A percentile compares a stretch with the other conserved stretches of the same genome.
Evolutionary conservation across 2,113 vertebrate genomes (phyloP).

Genomic region (Leucosticte australis): DNA sequence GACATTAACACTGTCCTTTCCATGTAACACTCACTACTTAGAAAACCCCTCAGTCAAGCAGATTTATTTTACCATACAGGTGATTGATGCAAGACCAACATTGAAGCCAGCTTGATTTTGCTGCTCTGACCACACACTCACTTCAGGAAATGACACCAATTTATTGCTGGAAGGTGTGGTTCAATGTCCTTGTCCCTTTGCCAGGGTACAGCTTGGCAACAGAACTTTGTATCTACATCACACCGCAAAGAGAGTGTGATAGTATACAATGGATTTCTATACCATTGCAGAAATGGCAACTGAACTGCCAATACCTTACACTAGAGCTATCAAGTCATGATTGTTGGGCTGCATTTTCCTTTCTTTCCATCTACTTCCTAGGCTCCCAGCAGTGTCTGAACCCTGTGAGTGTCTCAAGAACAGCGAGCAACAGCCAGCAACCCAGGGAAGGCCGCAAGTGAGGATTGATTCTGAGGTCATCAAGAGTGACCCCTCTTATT

Average conservation of each 20-base stretch:
- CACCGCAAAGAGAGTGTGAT: neutral
- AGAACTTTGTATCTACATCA: neutral
- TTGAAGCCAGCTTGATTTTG: neutral
- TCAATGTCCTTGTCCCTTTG: neutral
- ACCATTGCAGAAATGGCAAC: neutral
- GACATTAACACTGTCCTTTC: neutral
- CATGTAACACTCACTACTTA: neutral
- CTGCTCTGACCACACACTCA: neutral
- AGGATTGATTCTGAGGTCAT: neutral
- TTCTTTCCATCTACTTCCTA: neutral
- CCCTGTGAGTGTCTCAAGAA: neutral
- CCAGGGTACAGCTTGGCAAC: neutral
- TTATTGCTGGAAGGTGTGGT: neutral
- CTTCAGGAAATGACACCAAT: neutral
- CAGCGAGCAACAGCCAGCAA: neutral
- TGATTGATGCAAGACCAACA: no score
- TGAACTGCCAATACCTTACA: neutral
- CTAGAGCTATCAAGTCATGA: neutral
- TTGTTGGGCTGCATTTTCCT: neutral
- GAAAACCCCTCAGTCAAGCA: neutral
- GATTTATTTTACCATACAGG: neutral
- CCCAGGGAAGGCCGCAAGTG: neutral
- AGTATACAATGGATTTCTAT: accelerated
- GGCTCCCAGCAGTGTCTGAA: neutral
- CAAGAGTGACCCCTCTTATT: neutral